Evolutionary conservation across 2,797 vertebrate genomes (phyloP).

Genomic region (Anguilla megastoma): DNA sequence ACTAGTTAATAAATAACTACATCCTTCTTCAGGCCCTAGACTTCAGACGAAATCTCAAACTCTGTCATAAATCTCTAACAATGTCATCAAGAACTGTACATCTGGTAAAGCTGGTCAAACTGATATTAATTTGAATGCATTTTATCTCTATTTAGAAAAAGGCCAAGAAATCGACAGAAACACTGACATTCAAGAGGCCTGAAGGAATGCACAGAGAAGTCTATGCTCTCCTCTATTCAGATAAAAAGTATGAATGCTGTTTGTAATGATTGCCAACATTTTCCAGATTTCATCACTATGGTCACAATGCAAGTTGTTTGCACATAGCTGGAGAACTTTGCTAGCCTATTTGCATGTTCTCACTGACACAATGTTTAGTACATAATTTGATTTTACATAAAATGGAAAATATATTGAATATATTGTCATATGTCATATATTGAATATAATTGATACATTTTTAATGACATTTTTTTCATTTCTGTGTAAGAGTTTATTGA

Average conservation of each 20-base stretch:
- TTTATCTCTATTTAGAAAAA: slow-evolving; percentile 82
- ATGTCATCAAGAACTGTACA: neutral
- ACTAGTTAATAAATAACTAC: neutral
- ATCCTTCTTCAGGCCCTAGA: neutral
- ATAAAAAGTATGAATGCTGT: slow-evolving; percentile 79
- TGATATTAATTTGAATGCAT: slow-evolving; percentile 18
- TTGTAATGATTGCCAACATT: slow-evolving; percentile 67
- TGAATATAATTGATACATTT: no score
- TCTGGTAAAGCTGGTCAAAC: neutral
- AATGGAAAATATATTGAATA: no score
- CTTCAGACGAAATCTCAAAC: neutral
- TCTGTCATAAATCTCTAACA: neutral
- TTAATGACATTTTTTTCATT: no score
- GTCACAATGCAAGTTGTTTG: neutral
- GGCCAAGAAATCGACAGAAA: slow-evolving; percentile 92
- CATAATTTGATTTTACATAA: no score
- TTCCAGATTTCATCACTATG: neutral
- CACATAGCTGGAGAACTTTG: neutral
- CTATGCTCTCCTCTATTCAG: slow-evolving; percentile 94
- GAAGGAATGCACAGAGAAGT: slow-evolving; percentile 99
- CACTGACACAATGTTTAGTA: no score
- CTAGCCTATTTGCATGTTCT: no score
- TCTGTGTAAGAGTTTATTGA: no score
- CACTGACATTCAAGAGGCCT: slow-evolving; percentile 93
- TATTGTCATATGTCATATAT: no score